Conservation (phyloP, 1,140 invertebrate species). For the Temnothorax longispinosus region DNA sequence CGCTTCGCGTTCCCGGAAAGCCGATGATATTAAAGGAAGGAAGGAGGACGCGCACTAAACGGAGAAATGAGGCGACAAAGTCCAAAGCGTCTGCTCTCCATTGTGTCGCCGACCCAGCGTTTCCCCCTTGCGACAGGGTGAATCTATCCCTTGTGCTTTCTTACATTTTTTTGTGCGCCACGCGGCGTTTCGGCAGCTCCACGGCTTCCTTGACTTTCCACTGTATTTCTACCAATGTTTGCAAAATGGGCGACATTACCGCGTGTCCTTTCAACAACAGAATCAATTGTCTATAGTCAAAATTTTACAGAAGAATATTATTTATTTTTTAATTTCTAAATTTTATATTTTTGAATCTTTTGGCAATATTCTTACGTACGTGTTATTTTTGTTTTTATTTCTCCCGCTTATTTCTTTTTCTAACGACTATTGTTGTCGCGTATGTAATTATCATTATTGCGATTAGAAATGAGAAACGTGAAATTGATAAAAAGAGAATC, state of each 20-base stretch:
- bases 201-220: constrained; percentile 13
- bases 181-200: constrained; percentile 19
- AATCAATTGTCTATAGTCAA: not conserved
- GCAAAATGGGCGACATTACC: not conserved
- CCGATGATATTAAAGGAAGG: constrained; percentile 73
- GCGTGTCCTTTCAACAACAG: constrained; percentile 22
- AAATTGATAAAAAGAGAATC: not conserved
- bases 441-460: constrained; percentile 1
- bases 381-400: not conserved
- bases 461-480: constrained; percentile 4
- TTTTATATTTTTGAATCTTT: not conserved
- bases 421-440: not conserved
- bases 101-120: constrained; percentile 52
- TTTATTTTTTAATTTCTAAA: not conserved
- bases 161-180: constrained; percentile 48
- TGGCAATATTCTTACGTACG: not conserved
- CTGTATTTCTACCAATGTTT: constrained; percentile 21
- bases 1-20: constrained; percentile 53
- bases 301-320: constrained; percentile 4
- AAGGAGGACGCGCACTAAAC: constrained; percentile 43
- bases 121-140: constrained; percentile 12
- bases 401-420: not conserved
- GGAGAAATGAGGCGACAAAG: constrained; percentile 73
- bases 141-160: constrained; percentile 27
- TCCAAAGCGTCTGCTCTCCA: constrained; percentile 64